phyloP scores from a whole-genome alignment of 1,140 invertebrate genomes.

The Drosophila elegans region DNA sequence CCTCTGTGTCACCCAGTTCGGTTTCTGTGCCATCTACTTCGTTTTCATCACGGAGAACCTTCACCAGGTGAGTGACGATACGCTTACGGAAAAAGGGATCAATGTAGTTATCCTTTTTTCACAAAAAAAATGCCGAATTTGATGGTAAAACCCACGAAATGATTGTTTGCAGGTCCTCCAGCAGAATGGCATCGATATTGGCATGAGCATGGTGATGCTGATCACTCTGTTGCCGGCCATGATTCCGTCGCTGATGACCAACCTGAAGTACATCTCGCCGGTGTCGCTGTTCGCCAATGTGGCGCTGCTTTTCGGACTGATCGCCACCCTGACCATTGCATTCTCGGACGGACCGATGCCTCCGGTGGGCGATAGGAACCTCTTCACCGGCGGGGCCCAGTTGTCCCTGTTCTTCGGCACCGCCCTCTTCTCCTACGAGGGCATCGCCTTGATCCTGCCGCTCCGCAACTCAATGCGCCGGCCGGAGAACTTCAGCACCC shows the following conservation, averaged over 20 bases:
- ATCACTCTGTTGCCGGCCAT: constrained; percentile 90
- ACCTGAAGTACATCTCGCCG: constrained; percentile 90
- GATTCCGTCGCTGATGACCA: constrained; percentile 90
- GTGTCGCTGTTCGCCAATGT: constrained; percentile 90
- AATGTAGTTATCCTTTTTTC: too few relatives aligned
- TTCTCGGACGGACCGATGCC: constrained; percentile 88
- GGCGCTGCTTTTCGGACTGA: constrained; percentile 88
- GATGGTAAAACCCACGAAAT: too few relatives aligned
- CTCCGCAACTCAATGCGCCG: constrained; percentile 95
- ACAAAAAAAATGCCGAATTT: too few relatives aligned
- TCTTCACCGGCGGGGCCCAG: constrained; percentile 86
- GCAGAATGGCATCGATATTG: constrained; percentile 87
- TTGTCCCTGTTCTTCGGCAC: constrained; percentile 91
- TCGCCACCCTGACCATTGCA: constrained; percentile 89
- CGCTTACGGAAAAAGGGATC: too few relatives aligned
- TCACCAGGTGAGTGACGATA: constrained; percentile 87
- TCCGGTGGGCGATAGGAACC: constrained; percentile 85
- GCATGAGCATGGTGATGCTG: constrained; percentile 89
- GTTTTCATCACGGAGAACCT: constrained; percentile 95
- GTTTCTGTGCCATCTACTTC: constrained; percentile 98
- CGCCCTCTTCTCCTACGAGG: constrained; percentile 92
- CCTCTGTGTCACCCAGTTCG: constrained; percentile 96
- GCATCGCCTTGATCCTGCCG: constrained; percentile 92
- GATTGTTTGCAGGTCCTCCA: constrained; percentile 86
- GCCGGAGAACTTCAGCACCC: constrained; percentile 90